phyloP scores from a whole-genome alignment of 2,113 vertebrate species.

The Bothrops jararaca region DNA sequence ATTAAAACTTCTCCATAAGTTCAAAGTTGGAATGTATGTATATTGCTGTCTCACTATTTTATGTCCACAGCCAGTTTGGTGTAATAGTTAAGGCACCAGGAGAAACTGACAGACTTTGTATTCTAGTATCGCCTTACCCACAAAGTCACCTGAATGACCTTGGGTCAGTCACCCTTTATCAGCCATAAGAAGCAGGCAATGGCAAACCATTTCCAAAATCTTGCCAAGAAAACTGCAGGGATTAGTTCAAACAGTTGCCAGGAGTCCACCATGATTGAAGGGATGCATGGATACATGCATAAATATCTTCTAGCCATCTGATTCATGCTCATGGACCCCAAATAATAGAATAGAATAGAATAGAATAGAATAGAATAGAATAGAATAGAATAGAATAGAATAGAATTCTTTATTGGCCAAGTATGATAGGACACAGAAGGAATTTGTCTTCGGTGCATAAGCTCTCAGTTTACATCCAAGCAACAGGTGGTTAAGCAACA shows the following conservation, averaged over 20 bases:
- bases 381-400: too few relatives aligned
- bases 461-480: too few relatives aligned
- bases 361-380: too few relatives aligned
- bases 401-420: too few relatives aligned
- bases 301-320: neutral
- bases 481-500: too few relatives aligned
- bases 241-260: neutral
- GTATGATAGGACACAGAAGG: too few relatives aligned
- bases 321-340: neutral
- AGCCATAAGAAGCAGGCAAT: neutral
- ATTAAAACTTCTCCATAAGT: neutral
- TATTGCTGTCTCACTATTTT: neutral
- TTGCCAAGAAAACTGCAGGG: neutral
- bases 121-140: neutral
- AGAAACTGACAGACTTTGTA: neutral
- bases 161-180: neutral
- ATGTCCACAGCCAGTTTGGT: neutral
- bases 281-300: neutral
- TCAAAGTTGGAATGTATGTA: neutral
- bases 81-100: neutral
- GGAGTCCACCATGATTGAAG: neutral
- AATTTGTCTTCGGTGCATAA: too few relatives aligned
- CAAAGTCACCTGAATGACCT: neutral
- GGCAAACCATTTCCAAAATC: neutral
- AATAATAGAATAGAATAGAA: neutral